These are phyloP conservation scores for Piaya cayana DNA, from an alignment of 2,113 vertebrate genomes.

Conservation along the genomic window DNA sequence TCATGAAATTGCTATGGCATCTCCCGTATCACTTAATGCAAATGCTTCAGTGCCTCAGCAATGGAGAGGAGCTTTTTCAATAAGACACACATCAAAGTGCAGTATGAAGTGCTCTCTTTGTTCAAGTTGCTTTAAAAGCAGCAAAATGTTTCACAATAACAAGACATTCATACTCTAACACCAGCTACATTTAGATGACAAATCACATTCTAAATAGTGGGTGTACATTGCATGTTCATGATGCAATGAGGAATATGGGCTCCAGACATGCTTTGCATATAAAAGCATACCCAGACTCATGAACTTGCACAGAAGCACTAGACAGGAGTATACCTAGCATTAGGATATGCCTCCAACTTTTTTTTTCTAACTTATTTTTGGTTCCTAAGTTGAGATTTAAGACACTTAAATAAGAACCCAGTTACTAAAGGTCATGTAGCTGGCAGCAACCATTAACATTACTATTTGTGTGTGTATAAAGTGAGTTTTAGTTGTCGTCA, in stretches of 20 bases:
- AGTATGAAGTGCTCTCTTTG: slow-evolving; percentile 50
- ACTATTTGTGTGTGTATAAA: background rate
- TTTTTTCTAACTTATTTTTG: background rate
- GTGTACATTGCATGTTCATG: slow-evolving; percentile 63
- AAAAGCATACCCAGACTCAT: slow-evolving; percentile 56
- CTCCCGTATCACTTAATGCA: slow-evolving; percentile 72
- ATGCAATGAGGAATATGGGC: slow-evolving; percentile 46
- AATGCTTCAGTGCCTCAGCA: slow-evolving; percentile 69
- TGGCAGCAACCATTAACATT: background rate
- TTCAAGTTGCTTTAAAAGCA: slow-evolving; percentile 56
- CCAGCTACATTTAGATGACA: slow-evolving; percentile 66
- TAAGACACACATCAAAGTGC: slow-evolving; percentile 68
- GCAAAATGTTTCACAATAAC: slow-evolving; percentile 60
- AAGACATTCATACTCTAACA: slow-evolving; percentile 57
- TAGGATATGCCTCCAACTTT: background rate
- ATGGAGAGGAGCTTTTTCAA: slow-evolving; percentile 66
- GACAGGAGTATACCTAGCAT: background rate
- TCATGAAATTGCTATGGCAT: slow-evolving; percentile 73
- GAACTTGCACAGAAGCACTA: slow-evolving; percentile 54
- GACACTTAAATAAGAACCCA: background rate
- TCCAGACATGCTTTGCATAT: slow-evolving; percentile 64
- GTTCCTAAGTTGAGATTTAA: background rate
- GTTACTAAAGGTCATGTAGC: background rate
- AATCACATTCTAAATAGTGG: slow-evolving; percentile 66
- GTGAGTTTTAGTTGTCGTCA: background rate